Evolutionary conservation across 1,140 invertebrate genomes (phyloP).

Genomic region (Sinella curviseta): DNA sequence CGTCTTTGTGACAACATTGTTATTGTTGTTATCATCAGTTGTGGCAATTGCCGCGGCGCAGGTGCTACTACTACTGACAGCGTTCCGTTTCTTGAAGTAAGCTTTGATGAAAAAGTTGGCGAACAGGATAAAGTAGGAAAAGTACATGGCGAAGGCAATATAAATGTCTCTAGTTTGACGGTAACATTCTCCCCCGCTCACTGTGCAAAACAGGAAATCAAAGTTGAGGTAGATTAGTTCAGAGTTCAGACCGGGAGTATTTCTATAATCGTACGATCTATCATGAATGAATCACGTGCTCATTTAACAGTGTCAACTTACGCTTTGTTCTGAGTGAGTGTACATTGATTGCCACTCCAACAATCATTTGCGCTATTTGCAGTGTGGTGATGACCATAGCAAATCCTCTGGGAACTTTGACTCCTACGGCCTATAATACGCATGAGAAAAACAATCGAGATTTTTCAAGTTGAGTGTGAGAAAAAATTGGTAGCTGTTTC

Average conservation of each 20-base stretch:
- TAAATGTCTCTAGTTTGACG: slow-evolving; percentile 30
- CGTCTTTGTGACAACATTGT: not conserved
- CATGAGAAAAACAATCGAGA: not conserved
- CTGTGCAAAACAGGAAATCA: slow-evolving; percentile 10
- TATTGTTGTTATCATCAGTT: not conserved
- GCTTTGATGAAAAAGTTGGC: slow-evolving; percentile 34
- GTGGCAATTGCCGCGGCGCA: too few relatives aligned
- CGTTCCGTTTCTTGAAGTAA: slow-evolving; percentile 26
- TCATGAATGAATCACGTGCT: too few relatives aligned
- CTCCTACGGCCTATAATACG: slow-evolving; percentile 19
- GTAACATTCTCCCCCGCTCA: slow-evolving; percentile 35
- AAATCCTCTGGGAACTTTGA: slow-evolving; percentile 37
- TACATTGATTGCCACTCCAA: slow-evolving; percentile 35
- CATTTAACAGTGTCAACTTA: slow-evolving; percentile 3
- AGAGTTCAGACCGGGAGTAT: too few relatives aligned
- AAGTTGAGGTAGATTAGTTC: too few relatives aligned
- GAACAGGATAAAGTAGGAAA: slow-evolving; percentile 37
- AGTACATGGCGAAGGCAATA: slow-evolving; percentile 36
- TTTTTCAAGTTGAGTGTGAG: not conserved
- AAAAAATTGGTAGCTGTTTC: not conserved
- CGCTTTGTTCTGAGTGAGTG: slow-evolving; percentile 30
- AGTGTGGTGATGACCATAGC: slow-evolving; percentile 38
- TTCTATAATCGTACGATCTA: too few relatives aligned
- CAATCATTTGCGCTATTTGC: slow-evolving; percentile 36
- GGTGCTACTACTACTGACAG: not conserved